Conservation (phyloP, 2,888 invertebrate species). For the Ischnus inquisitorius region DNA sequence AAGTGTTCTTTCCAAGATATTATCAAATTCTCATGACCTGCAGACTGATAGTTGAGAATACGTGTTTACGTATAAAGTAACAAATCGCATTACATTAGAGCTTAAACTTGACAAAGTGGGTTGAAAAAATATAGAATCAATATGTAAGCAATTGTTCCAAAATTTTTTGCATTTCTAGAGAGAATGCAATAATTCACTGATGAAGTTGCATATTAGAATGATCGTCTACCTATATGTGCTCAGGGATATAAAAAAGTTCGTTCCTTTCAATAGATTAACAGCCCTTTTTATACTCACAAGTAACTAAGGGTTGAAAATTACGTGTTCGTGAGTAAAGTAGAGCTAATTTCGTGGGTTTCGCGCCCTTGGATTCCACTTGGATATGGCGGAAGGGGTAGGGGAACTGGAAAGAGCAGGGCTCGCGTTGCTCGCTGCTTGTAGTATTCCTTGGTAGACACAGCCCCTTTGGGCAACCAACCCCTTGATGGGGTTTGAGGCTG, state of each 20-base stretch:
- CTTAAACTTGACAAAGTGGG: neutral
- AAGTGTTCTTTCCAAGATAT: too few species aligned
- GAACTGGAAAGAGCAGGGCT: slow-evolving; percentile 48
- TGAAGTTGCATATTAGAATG: neutral
- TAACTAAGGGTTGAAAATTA: slow-evolving; percentile 62
- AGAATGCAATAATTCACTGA: neutral
- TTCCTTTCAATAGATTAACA: slow-evolving; percentile 46
- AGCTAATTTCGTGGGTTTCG: slow-evolving; percentile 80
- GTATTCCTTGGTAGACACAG: slow-evolving; percentile 79
- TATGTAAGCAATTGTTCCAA: neutral
- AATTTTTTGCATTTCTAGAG: neutral
- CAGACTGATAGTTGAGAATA: too few species aligned
- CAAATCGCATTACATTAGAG: too few species aligned
- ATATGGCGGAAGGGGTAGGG: slow-evolving; percentile 63
- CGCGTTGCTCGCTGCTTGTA: slow-evolving; percentile 69
- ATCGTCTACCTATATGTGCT: neutral
- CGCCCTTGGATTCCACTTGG: slow-evolving; percentile 73
- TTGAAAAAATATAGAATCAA: neutral
- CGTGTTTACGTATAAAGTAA: too few species aligned
- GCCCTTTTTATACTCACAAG: slow-evolving; percentile 54
- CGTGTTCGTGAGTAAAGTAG: slow-evolving; percentile 75
- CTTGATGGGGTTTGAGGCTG: slow-evolving; percentile 78
- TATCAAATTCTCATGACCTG: too few species aligned
- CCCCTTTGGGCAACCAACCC: slow-evolving; percentile 81
- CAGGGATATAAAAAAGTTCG: slow-evolving; percentile 11